Base-by-base conservation (phyloP, 2,797 vertebrate genomes). In the Sphaeramia orbicularis region DNA sequence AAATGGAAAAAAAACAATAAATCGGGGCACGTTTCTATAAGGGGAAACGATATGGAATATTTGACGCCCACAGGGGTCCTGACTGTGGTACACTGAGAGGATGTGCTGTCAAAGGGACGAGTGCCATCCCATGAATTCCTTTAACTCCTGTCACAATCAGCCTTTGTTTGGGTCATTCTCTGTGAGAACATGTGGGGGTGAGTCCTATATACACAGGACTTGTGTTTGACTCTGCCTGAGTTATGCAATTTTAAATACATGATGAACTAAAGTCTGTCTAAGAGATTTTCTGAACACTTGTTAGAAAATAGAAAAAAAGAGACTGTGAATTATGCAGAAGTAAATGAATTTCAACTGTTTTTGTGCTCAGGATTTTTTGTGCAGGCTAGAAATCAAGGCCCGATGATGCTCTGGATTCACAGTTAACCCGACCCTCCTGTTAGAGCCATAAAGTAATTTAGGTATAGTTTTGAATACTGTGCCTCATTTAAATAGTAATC, bases 161-260 rank as follows among this genome's bases (percentile, higher is more conserved):
- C 68, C 80, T 80, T 84, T 86, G 72, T 87, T 72, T 71, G 47
- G 41, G 61, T 68, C 42, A 19, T 58, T 67, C 42, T 63, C 32
- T 44, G 63, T 53, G 71, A 63, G 51, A 36, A 61, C 62, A 71
- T 76, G 72, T 65, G 71, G 43, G 64, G 58, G 81, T 66, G 72
- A 59, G 24, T 16, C 13, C 38, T 44, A 49, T 55, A 64, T 53
- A 71, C 62, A 74, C 56, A 41, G 8, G 14, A 62, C 54, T 62
- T 44, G 32, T 66, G 24, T 75, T 70, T 61, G 30, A 53, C 47
- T 57, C 50, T 21, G 57, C 38, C 24, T 30, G 19, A 4, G 16
- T 62, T 78, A 59, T 0, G 6, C 14, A 49, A 44, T 68, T 50
- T 48, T 15, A 2, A 73, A 61, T 42, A 37, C 36, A 45, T 30